Evolutionary conservation across 2,888 invertebrate genomes (phyloP).

Genomic region (Orthosia incerta): DNA sequence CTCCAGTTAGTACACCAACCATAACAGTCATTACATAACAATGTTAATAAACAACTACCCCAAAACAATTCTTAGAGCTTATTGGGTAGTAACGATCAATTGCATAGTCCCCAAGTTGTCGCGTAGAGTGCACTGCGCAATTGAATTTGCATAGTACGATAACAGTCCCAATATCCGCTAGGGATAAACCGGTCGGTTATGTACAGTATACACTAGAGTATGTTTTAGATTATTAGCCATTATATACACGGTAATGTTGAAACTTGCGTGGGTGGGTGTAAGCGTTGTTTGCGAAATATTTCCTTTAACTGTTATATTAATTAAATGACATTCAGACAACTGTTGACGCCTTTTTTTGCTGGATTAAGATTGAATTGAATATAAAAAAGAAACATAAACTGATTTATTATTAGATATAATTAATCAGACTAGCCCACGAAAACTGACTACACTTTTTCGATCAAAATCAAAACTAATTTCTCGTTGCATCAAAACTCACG

Average conservation of each 20-base stretch:
- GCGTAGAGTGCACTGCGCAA: constrained; percentile 76
- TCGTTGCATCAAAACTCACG: too few relatives aligned
- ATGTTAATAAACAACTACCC: constrained; percentile 41
- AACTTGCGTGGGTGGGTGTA: constrained; percentile 18
- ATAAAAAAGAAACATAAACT: too few relatives aligned
- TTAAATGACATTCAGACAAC: too few relatives aligned
- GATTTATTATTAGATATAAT: too few relatives aligned
- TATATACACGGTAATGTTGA: constrained; percentile 37
- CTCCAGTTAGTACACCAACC: neutral
- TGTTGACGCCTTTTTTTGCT: too few relatives aligned
- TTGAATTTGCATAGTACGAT: constrained; percentile 83
- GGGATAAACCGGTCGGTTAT: constrained; percentile 68
- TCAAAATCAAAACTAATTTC: neutral
- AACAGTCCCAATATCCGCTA: constrained; percentile 76
- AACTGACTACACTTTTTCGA: neutral
- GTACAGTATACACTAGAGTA: constrained; percentile 49
- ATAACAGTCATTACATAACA: neutral
- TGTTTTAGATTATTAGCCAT: constrained; percentile 64
- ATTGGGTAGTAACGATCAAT: constrained; percentile 76
- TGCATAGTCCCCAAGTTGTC: constrained; percentile 75
- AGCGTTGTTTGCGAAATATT: constrained; percentile 7
- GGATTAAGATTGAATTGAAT: too few relatives aligned
- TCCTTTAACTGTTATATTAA: neutral
- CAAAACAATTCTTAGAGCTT: constrained; percentile 63
- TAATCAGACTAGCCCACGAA: neutral